Evolutionary conservation across 2,113 vertebrate species (phyloP).

Genomic region (Cathartes aura): DNA sequence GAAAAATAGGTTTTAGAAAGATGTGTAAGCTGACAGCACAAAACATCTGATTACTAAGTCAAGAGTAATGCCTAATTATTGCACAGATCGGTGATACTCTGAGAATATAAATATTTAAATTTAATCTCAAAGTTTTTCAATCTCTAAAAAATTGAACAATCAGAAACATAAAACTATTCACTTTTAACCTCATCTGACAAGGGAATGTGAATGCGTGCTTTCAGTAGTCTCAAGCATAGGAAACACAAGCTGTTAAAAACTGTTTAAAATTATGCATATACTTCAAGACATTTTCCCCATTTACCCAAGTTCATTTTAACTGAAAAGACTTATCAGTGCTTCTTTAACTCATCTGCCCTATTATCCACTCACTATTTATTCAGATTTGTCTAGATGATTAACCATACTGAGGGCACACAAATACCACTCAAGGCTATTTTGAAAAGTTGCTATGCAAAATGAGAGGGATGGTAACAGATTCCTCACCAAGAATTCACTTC

Average conservation of each 20-base stretch:
- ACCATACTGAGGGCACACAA: not conserved
- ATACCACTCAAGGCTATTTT: not conserved
- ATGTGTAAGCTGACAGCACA: not conserved
- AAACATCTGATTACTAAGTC: not conserved
- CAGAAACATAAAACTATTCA: not conserved
- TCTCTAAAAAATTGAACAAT: not conserved
- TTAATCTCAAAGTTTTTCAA: not conserved
- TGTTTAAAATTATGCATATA: not conserved
- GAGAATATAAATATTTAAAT: not conserved
- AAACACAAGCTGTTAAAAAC: not conserved
- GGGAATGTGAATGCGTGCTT: not conserved
- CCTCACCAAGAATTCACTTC: not conserved
- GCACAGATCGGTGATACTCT: not conserved
- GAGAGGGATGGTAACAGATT: not conserved
- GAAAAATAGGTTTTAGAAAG: not conserved
- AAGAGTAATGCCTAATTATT: not conserved
- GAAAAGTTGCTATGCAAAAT: not conserved
- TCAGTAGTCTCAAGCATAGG: not conserved
- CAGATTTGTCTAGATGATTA: not conserved
- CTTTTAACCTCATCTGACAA: not conserved
- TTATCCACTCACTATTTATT: not conserved
- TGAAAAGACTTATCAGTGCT: not conserved
- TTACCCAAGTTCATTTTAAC: not conserved
- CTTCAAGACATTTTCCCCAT: not conserved
- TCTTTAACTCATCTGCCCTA: not conserved